Evolutionary conservation across 2,888 invertebrate genomes (phyloP).

Genomic region (Tuta absoluta): DNA sequence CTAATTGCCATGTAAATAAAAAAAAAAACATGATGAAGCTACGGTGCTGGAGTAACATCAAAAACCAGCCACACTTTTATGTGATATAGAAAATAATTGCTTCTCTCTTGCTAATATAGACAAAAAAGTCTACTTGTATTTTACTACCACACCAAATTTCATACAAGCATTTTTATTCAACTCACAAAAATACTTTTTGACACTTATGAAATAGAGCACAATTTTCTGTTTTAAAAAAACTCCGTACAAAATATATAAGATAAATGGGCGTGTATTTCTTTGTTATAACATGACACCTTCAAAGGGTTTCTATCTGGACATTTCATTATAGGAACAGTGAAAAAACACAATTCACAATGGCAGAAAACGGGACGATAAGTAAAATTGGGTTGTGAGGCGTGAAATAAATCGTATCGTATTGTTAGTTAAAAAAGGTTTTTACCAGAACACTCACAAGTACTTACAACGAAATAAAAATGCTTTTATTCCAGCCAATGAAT

Average conservation of each 20-base stretch:
- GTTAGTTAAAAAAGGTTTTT: background rate
- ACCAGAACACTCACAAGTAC: background rate
- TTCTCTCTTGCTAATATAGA: too few relatives aligned
- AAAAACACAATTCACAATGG: constrained; percentile 1
- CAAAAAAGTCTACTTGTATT: background rate
- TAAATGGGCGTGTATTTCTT: background rate
- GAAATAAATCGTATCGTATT: too few relatives aligned
- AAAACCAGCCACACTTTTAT: too few relatives aligned
- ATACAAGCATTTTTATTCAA: background rate
- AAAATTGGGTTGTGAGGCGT: background rate
- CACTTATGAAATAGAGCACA: background rate
- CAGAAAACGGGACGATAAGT: background rate
- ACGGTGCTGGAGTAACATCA: too few relatives aligned
- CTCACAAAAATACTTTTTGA: background rate
- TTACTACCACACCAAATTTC: background rate
- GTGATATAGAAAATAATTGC: too few relatives aligned
- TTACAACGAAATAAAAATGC: background rate
- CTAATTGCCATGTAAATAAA: too few relatives aligned
- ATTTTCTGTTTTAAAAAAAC: background rate
- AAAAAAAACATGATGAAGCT: too few relatives aligned
- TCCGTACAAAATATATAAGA: background rate
- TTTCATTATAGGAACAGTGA: background rate
- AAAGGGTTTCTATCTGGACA: constrained; percentile 8
- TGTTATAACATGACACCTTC: constrained; percentile 1
- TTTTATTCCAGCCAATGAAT: background rate